Base-by-base conservation (phyloP, 1,140 invertebrate species). In the Lanistes nyassanus region DNA sequence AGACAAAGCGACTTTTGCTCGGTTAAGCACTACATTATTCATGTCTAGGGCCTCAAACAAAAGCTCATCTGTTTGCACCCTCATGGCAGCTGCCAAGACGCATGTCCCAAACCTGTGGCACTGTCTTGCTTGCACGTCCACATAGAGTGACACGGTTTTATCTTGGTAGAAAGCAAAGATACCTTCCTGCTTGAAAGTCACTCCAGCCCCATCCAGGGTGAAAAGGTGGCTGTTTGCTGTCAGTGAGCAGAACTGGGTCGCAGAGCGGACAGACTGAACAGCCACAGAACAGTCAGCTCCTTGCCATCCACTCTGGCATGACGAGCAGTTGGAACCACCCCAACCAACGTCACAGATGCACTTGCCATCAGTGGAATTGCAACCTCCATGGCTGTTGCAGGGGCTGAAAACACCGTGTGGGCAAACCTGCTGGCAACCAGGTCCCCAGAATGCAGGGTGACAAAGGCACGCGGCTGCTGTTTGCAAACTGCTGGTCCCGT, bases 261-360 rank as follows among this genome's bases (percentile, higher is more conserved):
- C 31, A 6, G 58, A 31, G 11, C 29, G 0, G 0, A 53, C 29
- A 42, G 75, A 39, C 37, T 80, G 78, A 9, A 78, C 55, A 47
- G 60, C 29, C 0, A 82, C 55, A 19, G 76, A 76, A 68, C 82
- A 83, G 70, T 80, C 78, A 3, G 62, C n/a, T n/a, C 82, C 82
- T n/a, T 68, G 68, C 76, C 78, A 82, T 13, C 78, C 79, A 42
- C 36, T 3, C 19, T 65, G 67, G 79, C 82, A 83, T 2, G 9
- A 29, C 3, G 76, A 74, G 68, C 82, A 83, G 56, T 78, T 62
- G 2, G 53, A n/a, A 19, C 67, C 75, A 4, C 53, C 68, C 82
- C 82, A 82, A 42, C 79, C 80, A 7, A 53, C 31, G 4, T 77
- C 66, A 75, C 82, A 83, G 5, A 66, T 16, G 64, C 82, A 83